A percentile compares a stretch with the other conserved stretches of the same genome.
phyloP scores from a whole-genome alignment of 2,113 vertebrate genomes.

The Planiliza haematocheilus region DNA sequence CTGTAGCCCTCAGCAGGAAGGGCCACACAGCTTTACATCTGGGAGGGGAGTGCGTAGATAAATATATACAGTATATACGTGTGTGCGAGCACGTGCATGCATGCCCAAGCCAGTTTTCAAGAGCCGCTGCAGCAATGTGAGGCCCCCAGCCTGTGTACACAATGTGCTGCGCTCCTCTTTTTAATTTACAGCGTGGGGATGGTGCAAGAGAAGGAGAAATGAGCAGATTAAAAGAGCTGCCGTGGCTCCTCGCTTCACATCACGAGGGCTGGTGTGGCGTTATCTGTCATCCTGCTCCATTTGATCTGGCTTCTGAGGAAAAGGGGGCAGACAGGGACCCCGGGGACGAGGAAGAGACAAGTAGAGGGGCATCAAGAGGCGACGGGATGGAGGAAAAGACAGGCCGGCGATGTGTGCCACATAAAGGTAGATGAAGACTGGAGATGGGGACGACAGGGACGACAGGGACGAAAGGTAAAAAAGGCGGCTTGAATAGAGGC shows the following conservation, averaged over 20 bases:
- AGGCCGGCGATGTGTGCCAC: neutral
- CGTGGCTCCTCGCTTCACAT: slow-evolving; percentile 40
- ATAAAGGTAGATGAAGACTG: neutral
- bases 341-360: slow-evolving; percentile 34
- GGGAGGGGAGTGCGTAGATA: slow-evolving; percentile 21
- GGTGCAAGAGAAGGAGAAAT: slow-evolving; percentile 22
- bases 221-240: slow-evolving; percentile 59
- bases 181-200: slow-evolving; percentile 39
- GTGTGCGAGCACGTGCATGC: slow-evolving; percentile 28
- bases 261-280: slow-evolving; percentile 49
- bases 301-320: slow-evolving; percentile 69
- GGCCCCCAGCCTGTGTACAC: slow-evolving; percentile 21
- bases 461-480: slow-evolving; percentile 18
- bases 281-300: slow-evolving; percentile 66
- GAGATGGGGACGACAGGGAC: neutral
- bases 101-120: slow-evolving; percentile 26
- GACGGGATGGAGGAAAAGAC: slow-evolving; percentile 10
- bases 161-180: slow-evolving; percentile 30
- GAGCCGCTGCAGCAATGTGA: slow-evolving; percentile 47
- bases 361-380: slow-evolving; percentile 38
- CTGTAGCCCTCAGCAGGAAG: slow-evolving; percentile 71
- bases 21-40: slow-evolving; percentile 68
- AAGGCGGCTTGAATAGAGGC: slow-evolving; percentile 7
- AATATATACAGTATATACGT: neutral
- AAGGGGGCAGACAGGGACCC: slow-evolving; percentile 54